Base-by-base conservation (phyloP, 2,888 invertebrate genomes). In the Eulithis prunata region DNA sequence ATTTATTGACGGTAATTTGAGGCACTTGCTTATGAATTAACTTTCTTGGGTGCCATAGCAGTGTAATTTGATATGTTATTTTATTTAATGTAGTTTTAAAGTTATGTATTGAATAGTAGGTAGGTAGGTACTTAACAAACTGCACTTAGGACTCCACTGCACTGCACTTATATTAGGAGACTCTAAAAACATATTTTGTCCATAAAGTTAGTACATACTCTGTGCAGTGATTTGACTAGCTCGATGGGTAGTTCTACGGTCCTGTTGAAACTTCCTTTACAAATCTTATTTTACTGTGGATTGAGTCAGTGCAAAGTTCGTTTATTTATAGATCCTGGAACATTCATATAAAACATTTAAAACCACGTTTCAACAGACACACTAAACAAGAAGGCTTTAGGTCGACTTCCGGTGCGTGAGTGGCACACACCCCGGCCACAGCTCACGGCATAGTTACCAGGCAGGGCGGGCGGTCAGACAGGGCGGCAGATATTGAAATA, bases 381-480 rank as follows among this genome's bases (percentile, higher is more conserved):
- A 78, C 77, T 75, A 77, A 80, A 77, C 75, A 78, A 82, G 80
- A 81, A 81, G 82, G 82, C 78, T 79, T 78, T 77, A 75, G 80
- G 79, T 75, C 73, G 69, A 78, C 78, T 83, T 85, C 85, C 85
- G 81, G 81, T 83, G 86, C 83, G 84, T 84, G 84, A 78, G 80
- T 74, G 77, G 74, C 71, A 71, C 75, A 61, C 64, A 64, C 64
- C 59, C 71, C 73, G 36, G 38, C 47, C 71, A 64, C 58, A 64
- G 52, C n/a, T 28, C 53, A 55, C 21, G 8, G 11, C 49, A 8
- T 49, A 49, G 49, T 49, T 8, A 21, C 13, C 38, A n/a, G 21
- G 71, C 71, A 65, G 69, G 70, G 77, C 66, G 78, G 68, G 66
- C 71, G 71, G 73, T 66, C 70, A 66, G 74, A 66, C 71, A 49